phyloP scores from a whole-genome alignment of 2,888 invertebrate species.

The Watsonalla binaria region DNA sequence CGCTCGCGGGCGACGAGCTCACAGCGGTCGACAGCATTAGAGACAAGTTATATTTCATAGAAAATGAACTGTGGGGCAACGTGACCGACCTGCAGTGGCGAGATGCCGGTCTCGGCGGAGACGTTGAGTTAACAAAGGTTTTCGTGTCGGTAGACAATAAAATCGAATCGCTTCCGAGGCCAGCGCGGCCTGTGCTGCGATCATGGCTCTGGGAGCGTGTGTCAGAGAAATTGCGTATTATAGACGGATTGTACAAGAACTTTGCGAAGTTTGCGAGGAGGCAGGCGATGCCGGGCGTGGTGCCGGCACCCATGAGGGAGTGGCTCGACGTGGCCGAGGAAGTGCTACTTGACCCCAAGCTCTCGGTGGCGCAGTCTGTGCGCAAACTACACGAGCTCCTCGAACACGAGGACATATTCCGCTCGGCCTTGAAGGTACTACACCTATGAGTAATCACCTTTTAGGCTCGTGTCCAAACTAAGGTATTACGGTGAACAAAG shows the following conservation, averaged over 20 bases:
- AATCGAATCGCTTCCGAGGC: constrained; percentile 53
- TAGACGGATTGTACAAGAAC: constrained; percentile 83
- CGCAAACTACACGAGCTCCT: constrained; percentile 79
- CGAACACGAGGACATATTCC: constrained; percentile 82
- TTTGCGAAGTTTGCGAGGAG: constrained; percentile 80
- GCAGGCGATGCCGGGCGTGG: constrained; percentile 54
- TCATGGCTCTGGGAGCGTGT: constrained; percentile 83
- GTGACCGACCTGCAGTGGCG: constrained; percentile 60
- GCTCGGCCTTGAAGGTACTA: constrained; percentile 81
- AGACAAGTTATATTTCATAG: constrained; percentile 77
- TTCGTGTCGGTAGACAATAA: constrained; percentile 78
- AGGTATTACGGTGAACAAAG: not conserved
- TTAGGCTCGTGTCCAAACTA: not conserved
- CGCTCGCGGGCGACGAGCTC: constrained; percentile 40
- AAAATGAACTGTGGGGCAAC: constrained; percentile 72
- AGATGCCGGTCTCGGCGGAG: constrained; percentile 60
- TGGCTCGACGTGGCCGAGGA: constrained; percentile 82
- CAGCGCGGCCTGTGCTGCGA: constrained; percentile 41
- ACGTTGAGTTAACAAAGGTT: constrained; percentile 77
- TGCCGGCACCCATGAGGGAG: constrained; percentile 54
- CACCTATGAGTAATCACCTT: constrained; percentile 1
- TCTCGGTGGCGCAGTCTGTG: constrained; percentile 78
- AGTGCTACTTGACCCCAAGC: constrained; percentile 80
- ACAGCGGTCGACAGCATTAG: constrained; percentile 80
- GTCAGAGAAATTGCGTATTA: constrained; percentile 78